Conservation (phyloP, 2,888 invertebrate genomes). For the Clitarchus hookeri region DNA sequence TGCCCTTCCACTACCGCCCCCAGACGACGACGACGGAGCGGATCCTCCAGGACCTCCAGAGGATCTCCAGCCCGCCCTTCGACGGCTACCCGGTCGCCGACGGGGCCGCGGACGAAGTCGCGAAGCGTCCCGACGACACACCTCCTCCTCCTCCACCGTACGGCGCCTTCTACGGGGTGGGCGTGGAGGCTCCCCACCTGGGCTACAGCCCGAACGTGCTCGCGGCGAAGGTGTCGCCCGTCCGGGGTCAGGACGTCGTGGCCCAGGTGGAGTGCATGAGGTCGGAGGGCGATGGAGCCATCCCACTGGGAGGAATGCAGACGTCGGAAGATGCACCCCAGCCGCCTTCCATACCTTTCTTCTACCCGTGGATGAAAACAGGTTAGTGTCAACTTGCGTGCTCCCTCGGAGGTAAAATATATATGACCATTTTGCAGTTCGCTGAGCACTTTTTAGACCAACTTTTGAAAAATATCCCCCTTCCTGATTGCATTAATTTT, state of each 20-base stretch:
- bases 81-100: background rate
- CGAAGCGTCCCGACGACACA: background rate
- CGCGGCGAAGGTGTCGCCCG: background rate
- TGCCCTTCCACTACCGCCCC: background rate
- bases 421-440: no score
- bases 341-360: background rate
- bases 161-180: background rate
- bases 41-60: no score
- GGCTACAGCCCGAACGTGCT: background rate
- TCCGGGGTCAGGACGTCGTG: background rate
- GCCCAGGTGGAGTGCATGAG: background rate
- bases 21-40: background rate
- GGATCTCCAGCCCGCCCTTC: background rate
- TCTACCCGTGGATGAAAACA: conserved; percentile 1
- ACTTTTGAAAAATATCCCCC: no score
- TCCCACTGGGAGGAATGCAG: no score
- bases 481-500: no score
- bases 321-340: background rate
- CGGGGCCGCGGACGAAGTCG: background rate
- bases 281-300: background rate
- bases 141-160: no score
- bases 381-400: background rate
- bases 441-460: no score
- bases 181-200: background rate
- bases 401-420: no score